Evolutionary conservation across 2,888 invertebrate genomes (phyloP), one percentile per base, ranked within the genome.

Genomic region (Drosophila testacea): DNA sequence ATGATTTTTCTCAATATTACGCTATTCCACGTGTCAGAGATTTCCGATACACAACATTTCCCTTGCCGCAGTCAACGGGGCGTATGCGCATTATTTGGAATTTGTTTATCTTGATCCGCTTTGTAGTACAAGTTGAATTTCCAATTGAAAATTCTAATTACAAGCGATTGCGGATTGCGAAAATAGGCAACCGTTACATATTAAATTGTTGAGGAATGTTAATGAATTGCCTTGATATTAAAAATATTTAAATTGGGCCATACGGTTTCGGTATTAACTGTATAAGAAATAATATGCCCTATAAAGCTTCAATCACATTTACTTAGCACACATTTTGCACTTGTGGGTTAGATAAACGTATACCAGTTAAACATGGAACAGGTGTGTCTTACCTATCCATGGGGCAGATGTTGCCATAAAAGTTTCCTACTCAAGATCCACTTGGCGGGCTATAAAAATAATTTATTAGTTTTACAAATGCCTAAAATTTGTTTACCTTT

Each of bases 401-500:
- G 16, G 36, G 39, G 41, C 46, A 56, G 36, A 16, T 59, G 36
- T 36, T 54, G 62, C 36, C 54, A 68, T 77, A 51, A 70, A 81
- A 79, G 48, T 85, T 42, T 28, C 50, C 51, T 47, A 65, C 66
- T 74, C 63, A 51, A 68, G 63, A 73, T 65, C 61, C 70, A 77
- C 59, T 70, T 47, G 59, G 50, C 41, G 27, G 54, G 56, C 69
- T 51, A 77, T 89, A 77, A 89, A 88, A 66, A 13, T 63, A 79
- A 88, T 87, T 84, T 80, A 84, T 88, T 69, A 81, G 77, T 76
- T 75, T 79, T 72, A 78, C 72, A 78, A 88, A 85, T 78, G 70
- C 74, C 69, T 70, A 27, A 39, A 67, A 55, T 34, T 34, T 64
- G 87, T 88, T 84, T 84, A 86, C 42, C 39, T 9, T 32, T 46